Evolutionary conservation across 64 coral and sea anemone genomes (phyloP), one percentile per base, ranked within the genome.

Genomic region (Pocillopora verrucosa): DNA sequence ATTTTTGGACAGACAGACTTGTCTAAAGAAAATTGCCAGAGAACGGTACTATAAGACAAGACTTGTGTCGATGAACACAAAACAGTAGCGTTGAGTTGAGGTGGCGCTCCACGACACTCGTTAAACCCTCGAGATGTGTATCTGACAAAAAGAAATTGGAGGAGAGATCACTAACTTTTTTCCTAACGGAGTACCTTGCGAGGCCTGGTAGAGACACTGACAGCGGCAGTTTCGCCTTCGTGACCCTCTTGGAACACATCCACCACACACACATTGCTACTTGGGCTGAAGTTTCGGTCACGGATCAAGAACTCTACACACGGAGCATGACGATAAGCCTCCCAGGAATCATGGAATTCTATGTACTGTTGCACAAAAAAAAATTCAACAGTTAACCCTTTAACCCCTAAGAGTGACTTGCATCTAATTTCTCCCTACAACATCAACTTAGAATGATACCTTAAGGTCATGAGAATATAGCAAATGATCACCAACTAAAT

Each of bases 211-310:
- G 72, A 88, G 13, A 88, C 86, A 56, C 75, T 78, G 24, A 88
- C 72, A n/a, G 75, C 75, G 4, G 75, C 86, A 41, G 86, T 65
- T n/a, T 88, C 86, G 3, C 72, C 72, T 11, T 77, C 86, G 26
- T 88, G 86, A 0, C 86, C 86, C 86, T 88, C 86, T 58, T 88
- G 86, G 72, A 75, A 88, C 9, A 88, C 73, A 61, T 88, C 86
- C 9, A 88, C 86, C 37, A 76, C 73, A 77, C 86, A 88, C 2
- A 88, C 86, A 65, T 60, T 88, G 75, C 68, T 41, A 16, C 56
- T 65, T 34, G 72, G 86, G 73, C 86, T 78, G 58, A 75, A 78
- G 73, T 75, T 78, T 2, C 86, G 16, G 61, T 88, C 86, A n/a
- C 75, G 72, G 86, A 88, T 78, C 73, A 88, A 37, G 57, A 88